Evolutionary conservation across 1,140 invertebrate genomes (phyloP).

Genomic region (Heliconius congener): DNA sequence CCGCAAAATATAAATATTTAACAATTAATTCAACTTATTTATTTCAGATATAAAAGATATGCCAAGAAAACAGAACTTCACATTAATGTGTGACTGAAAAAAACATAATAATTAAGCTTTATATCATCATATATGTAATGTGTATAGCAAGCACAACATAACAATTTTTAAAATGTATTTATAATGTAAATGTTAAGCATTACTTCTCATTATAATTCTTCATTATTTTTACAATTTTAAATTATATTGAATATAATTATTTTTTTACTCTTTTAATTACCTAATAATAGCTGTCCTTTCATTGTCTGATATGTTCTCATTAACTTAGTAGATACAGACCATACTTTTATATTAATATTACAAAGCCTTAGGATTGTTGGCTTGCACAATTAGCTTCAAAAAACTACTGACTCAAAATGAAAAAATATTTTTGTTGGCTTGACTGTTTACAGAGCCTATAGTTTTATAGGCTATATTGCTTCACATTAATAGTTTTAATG

Average conservation of each 20-base stretch:
- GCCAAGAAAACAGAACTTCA: neutral
- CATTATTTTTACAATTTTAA: neutral
- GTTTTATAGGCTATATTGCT: too few relatives aligned
- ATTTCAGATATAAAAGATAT: slow-evolving; percentile 1
- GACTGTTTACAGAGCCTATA: too few relatives aligned
- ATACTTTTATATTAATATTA: too few relatives aligned
- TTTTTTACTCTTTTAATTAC: neutral
- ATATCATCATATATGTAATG: neutral
- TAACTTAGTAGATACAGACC: neutral
- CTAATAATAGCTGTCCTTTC: neutral
- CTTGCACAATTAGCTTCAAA: too few relatives aligned
- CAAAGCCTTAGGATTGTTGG: too few relatives aligned
- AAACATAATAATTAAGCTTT: neutral
- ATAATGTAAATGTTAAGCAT: neutral
- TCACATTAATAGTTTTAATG: too few relatives aligned
- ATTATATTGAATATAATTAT: neutral
- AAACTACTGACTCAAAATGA: too few relatives aligned
- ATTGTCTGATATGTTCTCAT: neutral
- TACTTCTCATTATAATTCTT: neutral
- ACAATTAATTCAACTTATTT: neutral
- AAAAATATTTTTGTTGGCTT: too few relatives aligned
- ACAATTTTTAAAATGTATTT: neutral
- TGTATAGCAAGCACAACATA: neutral
- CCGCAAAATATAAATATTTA: neutral
- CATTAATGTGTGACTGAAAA: neutral